Base-by-base conservation (phyloP, 2,797 vertebrate species). In the Brachyalestes nurse region DNA sequence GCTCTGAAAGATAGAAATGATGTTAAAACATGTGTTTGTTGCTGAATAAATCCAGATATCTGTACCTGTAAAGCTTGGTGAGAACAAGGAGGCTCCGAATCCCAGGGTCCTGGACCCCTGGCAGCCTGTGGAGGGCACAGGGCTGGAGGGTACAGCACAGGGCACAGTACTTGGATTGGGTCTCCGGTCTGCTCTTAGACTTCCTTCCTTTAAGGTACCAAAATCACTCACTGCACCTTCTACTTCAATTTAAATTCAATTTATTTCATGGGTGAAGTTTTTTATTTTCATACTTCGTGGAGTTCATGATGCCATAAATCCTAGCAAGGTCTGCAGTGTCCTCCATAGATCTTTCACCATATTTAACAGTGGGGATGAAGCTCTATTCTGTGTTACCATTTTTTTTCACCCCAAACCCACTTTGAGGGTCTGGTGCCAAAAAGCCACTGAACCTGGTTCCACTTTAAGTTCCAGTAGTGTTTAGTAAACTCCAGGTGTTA, bases 131-230 rank as follows among this genome's bases (percentile, higher is more conserved):
- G 94, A 96, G 77, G 94, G 93, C 38, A 83, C 94, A 72, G 93
- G 93, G 51, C 93, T 93, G 0, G 95, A 96, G 86, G 94, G 93
- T 23, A 94, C 94, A 0, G 94, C 93, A 76, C 79, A 95, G 82
- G 94, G 93, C 84, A 62, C 72, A 45, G 73, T 80, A 55, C 76
- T 83, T 58, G 76, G 88, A 9, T 93, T 93, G 3, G 93, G 92
- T 1, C 87, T 94, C 55, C 90, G 92, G 2, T 96, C 95, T 45
- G 95, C 95, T 88, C 96, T 96, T 87, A 94, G 94, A 0, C 88
- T 99, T 72, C 97, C 97, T 0, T 99, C 97, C 75, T 99, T 99
- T 89, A 99, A 96, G 95, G 98, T 97, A 86, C 62, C 55, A 72
- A 8, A 5, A 7, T 49, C 45, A 61, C 23, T 42, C 7, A 0